These are phyloP conservation scores for Conus ventricosus DNA, from an alignment of 1,140 invertebrate genomes.

Conservation along the genomic window DNA sequence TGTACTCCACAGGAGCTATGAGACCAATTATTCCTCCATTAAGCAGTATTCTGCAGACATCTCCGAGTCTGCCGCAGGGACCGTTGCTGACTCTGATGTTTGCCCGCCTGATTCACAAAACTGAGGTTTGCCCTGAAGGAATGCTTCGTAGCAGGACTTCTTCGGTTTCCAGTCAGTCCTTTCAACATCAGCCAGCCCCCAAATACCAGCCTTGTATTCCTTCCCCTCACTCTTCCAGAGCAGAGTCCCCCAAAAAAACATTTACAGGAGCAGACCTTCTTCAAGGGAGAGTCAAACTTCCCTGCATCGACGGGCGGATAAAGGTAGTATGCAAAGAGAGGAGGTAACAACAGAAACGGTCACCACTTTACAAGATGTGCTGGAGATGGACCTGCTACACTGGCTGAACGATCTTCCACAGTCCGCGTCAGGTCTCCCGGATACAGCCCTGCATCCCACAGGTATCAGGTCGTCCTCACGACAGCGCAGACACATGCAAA, in stretches of 20 bases:
- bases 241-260: not conserved
- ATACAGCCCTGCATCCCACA: not conserved
- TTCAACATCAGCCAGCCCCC: not conserved
- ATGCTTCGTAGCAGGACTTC: conserved; percentile 2
- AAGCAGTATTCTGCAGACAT: conserved; percentile 1
- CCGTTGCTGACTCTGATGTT: not conserved
- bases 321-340: not conserved
- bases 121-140: not conserved
- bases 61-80: not conserved
- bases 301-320: not conserved
- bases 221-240: not conserved
- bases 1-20: conserved; percentile 15
- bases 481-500: not conserved
- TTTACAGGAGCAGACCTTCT: not conserved
- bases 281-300: conserved; percentile 12
- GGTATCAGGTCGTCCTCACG: not conserved
- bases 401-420: not conserved
- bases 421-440: not conserved
- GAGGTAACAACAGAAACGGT: not conserved
- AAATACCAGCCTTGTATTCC: not conserved
- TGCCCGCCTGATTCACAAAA: not conserved
- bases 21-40: conserved; percentile 11
- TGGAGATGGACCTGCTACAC: not conserved
- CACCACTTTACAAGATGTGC: not conserved
- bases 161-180: conserved; percentile 17